Evolutionary conservation across 2,888 invertebrate genomes (phyloP).

Genomic region (Thecophora atra): DNA sequence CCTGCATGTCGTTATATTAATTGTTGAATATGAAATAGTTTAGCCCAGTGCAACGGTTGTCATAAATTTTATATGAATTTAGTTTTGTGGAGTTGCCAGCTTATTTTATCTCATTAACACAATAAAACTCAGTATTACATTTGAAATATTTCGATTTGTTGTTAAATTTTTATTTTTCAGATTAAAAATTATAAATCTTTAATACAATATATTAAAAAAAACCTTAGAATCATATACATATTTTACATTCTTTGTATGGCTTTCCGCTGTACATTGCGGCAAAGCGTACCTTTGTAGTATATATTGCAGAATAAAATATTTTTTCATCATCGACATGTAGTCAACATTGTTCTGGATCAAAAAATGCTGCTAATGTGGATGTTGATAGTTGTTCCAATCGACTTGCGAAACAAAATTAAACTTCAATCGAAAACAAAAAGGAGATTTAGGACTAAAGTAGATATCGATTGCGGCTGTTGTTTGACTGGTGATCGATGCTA

Average conservation of each 20-base stretch:
- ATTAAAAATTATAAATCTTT: not conserved
- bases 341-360: slow-evolving; percentile 7
- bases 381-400: slow-evolving; percentile 12
- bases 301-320: slow-evolving; percentile 5
- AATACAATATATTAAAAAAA: slow-evolving; percentile 32
- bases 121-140: not conserved
- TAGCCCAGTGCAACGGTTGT: too few species aligned
- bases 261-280: not conserved
- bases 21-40: too few species aligned
- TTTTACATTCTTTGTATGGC: slow-evolving; percentile 22
- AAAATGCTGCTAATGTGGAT: slow-evolving; percentile 12
- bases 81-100: too few species aligned
- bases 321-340: slow-evolving; percentile 8
- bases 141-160: slow-evolving; percentile 25
- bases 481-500: slow-evolving; percentile 11
- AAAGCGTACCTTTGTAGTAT: not conserved
- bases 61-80: too few species aligned
- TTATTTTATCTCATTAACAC: too few species aligned
- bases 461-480: slow-evolving; percentile 11
- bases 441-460: slow-evolving; percentile 23
- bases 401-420: slow-evolving; percentile 21
- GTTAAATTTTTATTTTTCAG: slow-evolving; percentile 16
- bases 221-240: slow-evolving; percentile 19
- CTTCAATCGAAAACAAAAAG: slow-evolving; percentile 12
- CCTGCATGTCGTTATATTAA: too few species aligned